Conservation (phyloP, 2,888 invertebrate species). For the Leptopterna dolabrata region DNA sequence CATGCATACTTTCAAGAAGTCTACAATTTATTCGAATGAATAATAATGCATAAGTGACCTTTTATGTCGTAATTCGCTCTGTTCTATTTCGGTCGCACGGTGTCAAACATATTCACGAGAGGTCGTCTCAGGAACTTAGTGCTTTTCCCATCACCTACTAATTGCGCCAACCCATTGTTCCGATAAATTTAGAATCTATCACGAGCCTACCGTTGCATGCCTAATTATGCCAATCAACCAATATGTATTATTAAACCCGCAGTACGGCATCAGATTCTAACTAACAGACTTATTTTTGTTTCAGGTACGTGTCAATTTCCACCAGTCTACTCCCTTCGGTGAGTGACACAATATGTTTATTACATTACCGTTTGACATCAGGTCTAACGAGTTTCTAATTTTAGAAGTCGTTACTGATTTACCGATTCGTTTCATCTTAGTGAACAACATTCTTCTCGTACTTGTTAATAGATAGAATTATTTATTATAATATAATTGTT, state of each 20-base stretch:
- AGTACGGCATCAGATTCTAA: neutral
- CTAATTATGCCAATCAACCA: neutral
- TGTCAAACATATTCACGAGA: neutral
- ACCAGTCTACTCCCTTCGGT: neutral
- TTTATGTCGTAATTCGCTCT: neutral
- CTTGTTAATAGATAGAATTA: neutral
- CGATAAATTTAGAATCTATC: neutral
- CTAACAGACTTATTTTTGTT: neutral
- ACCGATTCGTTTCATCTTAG: neutral
- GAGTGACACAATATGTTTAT: neutral
- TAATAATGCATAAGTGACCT: too few species aligned
- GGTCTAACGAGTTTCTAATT: neutral
- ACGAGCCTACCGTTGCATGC: neutral
- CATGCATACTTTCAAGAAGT: too few species aligned
- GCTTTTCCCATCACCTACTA: neutral
- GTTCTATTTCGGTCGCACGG: neutral
- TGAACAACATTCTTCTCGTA: neutral
- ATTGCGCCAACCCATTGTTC: neutral
- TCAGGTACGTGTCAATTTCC: neutral
- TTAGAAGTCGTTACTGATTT: neutral
- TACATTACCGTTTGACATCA: neutral
- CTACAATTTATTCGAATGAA: too few species aligned
- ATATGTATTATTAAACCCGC: neutral
- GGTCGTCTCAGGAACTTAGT: neutral
- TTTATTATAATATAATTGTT: too few species aligned